These are phyloP conservation scores for Tetranychus piercei DNA, from an alignment of 2,888 invertebrate species.

Conservation along the genomic window DNA sequence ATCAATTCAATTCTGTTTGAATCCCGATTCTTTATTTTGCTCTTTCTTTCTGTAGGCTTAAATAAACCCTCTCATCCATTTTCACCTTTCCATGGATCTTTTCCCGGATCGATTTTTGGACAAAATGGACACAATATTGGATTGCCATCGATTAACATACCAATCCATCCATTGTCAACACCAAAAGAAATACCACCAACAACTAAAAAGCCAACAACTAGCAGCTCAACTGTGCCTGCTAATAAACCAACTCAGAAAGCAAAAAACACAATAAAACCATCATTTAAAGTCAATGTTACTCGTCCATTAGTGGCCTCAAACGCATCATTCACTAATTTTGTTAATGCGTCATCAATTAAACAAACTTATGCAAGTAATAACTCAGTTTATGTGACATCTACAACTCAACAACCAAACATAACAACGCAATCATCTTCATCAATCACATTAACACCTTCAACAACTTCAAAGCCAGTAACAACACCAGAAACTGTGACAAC, in stretches of 20 bases:
- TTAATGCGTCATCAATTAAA: background rate
- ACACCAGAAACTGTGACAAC: background rate
- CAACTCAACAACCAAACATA: background rate
- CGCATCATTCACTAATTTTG: background rate
- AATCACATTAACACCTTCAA: background rate
- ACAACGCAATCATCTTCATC: background rate
- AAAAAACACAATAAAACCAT: background rate
- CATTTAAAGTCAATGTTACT: background rate
- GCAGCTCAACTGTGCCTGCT: background rate
- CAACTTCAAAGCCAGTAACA: conserved; percentile 8
- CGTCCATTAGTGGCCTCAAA: background rate
- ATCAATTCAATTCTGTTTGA: background rate
- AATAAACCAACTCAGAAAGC: background rate
- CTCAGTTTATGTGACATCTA: no score
- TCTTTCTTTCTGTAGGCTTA: background rate
- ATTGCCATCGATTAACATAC: background rate
- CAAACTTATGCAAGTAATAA: no score
- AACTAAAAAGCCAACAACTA: background rate
- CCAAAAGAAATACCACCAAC: background rate
- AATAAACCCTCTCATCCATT: background rate
- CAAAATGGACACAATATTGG: background rate
- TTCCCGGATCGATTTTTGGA: background rate
- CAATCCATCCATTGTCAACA: background rate
- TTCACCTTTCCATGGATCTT: background rate
- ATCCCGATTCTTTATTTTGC: background rate